Evolutionary conservation across 2,888 invertebrate species (phyloP), one percentile per base, ranked within the genome.

Genomic region (Polymixis flavicincta): DNA sequence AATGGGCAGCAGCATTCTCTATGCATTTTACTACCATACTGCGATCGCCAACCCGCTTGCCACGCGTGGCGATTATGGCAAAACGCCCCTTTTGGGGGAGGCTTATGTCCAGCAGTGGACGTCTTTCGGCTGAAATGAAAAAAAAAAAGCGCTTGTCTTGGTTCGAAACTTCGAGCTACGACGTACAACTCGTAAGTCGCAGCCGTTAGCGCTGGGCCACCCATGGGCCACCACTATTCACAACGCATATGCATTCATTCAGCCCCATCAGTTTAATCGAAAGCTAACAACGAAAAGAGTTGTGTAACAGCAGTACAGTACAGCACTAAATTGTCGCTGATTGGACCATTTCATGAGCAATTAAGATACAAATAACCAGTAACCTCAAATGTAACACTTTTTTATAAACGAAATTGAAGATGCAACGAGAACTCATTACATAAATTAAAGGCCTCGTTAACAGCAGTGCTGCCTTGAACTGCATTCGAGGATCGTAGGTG

Each of bases 401-500:
- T 71, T 52, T 65, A 13, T 22, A 50, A 64, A 48, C n/a, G 14
- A 37, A 64, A 50, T 70, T 48, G 11, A 25, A 37, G 32, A 72
- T 74, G 7, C 28, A 37, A 54, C 45, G 37, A 55, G n/a, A 69
- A 57, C 50, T 70, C 25, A 52, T 48, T 65, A 64, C n/a, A 80
- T 77, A 59, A 59, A 77, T 60, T 54, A 77, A 13, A 54, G 50
- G 22, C 63, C 45, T 76, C 28, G 9, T 50, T 50, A 64, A 32
- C 48, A 25, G 17, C 5, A 42, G n/a, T 63, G 17, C 37, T 54
- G 59, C 79, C 78, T 79, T 79, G 69, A 79, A 65, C 78, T 78
- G 50, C 22, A 60, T 54, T 78, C 45, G 60, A 69, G 64, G 48
- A 50, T 65, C 14, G 65, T 79, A 79, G 64, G 84, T 57, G n/a